Base-by-base conservation (phyloP, 2,888 invertebrate genomes). In the Temnothorax ravouxi region DNA sequence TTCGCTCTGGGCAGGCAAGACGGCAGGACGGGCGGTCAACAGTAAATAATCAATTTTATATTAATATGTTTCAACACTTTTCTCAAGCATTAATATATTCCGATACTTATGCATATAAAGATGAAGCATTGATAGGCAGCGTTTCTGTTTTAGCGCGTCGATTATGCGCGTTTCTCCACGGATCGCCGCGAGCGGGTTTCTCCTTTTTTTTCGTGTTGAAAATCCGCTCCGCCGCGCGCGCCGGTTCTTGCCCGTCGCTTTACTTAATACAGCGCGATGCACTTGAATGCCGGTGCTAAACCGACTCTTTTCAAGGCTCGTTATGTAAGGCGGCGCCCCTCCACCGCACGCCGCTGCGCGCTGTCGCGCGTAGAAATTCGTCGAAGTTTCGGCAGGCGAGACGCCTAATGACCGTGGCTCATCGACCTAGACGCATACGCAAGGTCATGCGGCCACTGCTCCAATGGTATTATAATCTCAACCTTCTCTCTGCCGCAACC, bases 361-460 rank as follows among this genome's bases (percentile, higher is more conserved):
- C 54, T 62, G 79, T 67, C 79, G 56, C 75, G 66, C 71, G 62
- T n/a, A 38, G 84, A 88, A 87, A 79, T 84, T 84, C 85, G 84
- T 50, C 77, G 85, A 84, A 83, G 77, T 80, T 84, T 84, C 88
- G 84, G 34, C 44, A 41, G 25, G 11, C 77, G 86, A 81, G 84
- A 86, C 88, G 87, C 82, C 85, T 84, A 86, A 90, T 85, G 90
- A 90, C 90, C 90, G 85, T 90, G 91, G 92, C 91, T 91, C 91
- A 91, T 92, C 92, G 92, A 92, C 91, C 91, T 91, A 91, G 90
- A 90, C 90, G 92, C 91, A 88, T 91, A 91, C 91, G 91, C 94
- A 94, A 94, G 94, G 94, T 94, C 94, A 94, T 91, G 91, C 93
- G 94, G 94, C 93, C 94, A 93, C 91, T 92, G 93, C 92, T 91